Evolutionary conservation across 2,888 invertebrate species (phyloP).

Genomic region (Sceliomorpha sp.): DNA sequence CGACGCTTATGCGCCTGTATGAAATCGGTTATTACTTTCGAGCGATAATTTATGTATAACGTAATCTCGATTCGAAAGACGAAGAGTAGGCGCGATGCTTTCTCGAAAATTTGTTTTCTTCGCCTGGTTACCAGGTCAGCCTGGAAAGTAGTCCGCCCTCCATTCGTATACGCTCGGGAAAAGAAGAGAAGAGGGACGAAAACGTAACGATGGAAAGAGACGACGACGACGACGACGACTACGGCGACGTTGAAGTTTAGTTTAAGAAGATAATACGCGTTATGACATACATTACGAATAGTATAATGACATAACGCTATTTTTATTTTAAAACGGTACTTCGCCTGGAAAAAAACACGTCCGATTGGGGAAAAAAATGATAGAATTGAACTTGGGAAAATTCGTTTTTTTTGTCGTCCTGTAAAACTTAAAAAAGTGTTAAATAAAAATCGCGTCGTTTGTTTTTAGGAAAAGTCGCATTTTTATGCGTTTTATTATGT

Average conservation of each 20-base stretch:
- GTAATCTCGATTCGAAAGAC: constrained; percentile 53
- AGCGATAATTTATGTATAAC: constrained; percentile 52
- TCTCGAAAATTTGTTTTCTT: constrained; percentile 57
- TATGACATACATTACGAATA: constrained; percentile 46
- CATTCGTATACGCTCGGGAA: constrained; percentile 32
- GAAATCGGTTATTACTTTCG: constrained; percentile 51
- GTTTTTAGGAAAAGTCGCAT: too few species aligned
- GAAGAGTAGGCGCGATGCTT: constrained; percentile 53
- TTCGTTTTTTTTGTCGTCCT: neutral
- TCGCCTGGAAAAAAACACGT: too few species aligned
- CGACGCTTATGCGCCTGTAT: constrained; percentile 9
- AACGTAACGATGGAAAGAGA: constrained; percentile 11
- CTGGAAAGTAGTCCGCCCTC: constrained; percentile 56
- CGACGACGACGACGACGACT: too few species aligned
- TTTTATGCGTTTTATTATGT: too few species aligned
- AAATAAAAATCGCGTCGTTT: too few species aligned
- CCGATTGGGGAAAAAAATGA: too few species aligned
- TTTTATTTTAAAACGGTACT: constrained; percentile 21
- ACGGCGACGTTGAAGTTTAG: constrained; percentile 43
- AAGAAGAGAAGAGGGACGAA: constrained; percentile 12
- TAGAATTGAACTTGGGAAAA: too few species aligned
- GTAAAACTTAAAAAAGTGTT: too few species aligned
- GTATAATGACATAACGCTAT: constrained; percentile 40
- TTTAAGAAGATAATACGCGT: constrained; percentile 45
- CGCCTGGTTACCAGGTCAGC: constrained; percentile 55